Evolutionary conservation across 2,797 vertebrate genomes (phyloP).

Genomic region (Xerus rutilus): DNA sequence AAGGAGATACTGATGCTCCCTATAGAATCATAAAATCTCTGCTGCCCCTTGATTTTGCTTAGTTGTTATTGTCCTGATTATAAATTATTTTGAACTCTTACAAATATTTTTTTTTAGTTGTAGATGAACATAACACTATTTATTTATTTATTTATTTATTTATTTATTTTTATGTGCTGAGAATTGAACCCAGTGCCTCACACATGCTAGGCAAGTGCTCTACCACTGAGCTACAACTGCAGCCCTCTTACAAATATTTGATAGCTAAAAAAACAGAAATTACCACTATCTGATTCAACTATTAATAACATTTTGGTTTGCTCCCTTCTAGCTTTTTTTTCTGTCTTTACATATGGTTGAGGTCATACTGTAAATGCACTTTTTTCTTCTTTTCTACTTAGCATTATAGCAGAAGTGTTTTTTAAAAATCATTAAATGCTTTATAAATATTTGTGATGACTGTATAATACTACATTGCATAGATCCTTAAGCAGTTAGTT

Average conservation of each 20-base stretch:
- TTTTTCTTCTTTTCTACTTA: constrained; percentile 60
- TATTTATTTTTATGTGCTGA: no score
- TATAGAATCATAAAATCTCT: not conserved
- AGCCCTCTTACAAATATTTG: constrained; percentile 7
- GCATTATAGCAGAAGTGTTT: constrained; percentile 45
- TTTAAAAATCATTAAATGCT: constrained; percentile 60
- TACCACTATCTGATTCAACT: not conserved
- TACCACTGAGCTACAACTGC: no score
- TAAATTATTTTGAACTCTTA: constrained; percentile 52
- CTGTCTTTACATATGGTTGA: constrained; percentile 17
- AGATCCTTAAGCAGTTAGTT: constrained; percentile 61
- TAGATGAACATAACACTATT: no score
- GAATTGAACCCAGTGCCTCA: no score
- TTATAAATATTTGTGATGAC: constrained; percentile 48
- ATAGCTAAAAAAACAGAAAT: constrained; percentile 24
- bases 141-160: no score
- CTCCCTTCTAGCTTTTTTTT: constrained; percentile 50
- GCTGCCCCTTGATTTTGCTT: constrained; percentile 10
- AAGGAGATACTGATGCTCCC: not conserved
- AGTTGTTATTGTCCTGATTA: not conserved
- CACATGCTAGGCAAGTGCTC: no score
- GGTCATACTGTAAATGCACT: not conserved
- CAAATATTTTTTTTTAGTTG: not conserved
- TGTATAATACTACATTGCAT: constrained; percentile 54
- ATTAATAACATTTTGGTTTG: constrained; percentile 37